Evolutionary conservation across 2,888 invertebrate genomes (phyloP).

Genomic region (Allolobophora icterica): DNA sequence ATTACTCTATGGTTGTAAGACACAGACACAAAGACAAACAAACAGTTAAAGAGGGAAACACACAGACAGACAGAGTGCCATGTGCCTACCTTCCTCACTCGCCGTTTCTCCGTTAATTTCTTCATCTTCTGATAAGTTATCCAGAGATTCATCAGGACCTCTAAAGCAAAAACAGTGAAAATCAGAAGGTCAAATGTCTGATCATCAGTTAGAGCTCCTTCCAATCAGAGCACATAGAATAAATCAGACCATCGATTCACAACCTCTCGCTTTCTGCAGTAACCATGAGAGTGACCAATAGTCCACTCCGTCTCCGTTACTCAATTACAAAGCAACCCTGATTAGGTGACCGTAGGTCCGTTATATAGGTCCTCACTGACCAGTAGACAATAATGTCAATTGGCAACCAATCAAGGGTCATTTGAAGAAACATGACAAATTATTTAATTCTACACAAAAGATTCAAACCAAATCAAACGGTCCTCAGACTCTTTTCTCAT

Average conservation of each 20-base stretch:
- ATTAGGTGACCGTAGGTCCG: no score
- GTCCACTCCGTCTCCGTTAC: no score
- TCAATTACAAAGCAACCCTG: no score
- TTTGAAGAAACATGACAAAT: no score
- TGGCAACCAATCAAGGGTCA: no score
- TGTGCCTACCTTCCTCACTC: slow-evolving; percentile 51
- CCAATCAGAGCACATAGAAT: no score
- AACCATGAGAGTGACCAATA: no score
- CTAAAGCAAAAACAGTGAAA: slow-evolving; percentile 37
- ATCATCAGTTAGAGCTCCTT: not conserved
- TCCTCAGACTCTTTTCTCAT: no score
- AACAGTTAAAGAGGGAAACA: not conserved
- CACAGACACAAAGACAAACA: not conserved
- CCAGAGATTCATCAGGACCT: slow-evolving; percentile 44
- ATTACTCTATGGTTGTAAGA: not conserved
- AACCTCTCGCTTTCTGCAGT: not conserved
- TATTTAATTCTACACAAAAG: no score
- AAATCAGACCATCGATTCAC: not conserved
- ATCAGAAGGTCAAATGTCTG: not conserved
- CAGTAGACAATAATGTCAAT: no score
- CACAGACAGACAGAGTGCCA: not conserved
- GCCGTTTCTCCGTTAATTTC: slow-evolving; percentile 45
- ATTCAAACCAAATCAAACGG: no score
- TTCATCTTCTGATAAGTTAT: slow-evolving; percentile 50
- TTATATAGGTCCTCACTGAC: no score